Percentiles rank a stretch among this genome's conserved stretches.
Conservation (phyloP, 1,140 invertebrate species). For the Caenorhabditis remanei region DNA sequence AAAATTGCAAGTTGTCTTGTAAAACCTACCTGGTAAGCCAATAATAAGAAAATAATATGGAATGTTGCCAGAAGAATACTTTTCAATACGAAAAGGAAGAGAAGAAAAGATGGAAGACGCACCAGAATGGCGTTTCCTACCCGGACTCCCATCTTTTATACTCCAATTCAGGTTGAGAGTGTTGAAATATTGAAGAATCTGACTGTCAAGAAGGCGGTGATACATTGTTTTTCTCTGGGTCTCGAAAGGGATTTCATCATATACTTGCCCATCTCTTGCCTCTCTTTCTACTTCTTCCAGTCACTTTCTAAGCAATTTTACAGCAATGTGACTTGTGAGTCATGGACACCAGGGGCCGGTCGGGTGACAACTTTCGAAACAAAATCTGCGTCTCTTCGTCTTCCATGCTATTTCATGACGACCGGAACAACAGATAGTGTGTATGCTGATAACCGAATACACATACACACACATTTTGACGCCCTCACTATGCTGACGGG, state of each 20-base stretch:
- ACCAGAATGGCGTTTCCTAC: neutral
- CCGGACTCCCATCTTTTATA: conserved; percentile 1
- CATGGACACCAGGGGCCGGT: conserved; percentile 23
- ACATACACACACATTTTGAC: conserved; percentile 41
- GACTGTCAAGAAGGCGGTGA: neutral
- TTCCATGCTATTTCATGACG: neutral
- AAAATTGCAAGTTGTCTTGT: neutral
- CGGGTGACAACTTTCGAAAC: conserved; percentile 50
- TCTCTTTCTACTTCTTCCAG: conserved; percentile 33
- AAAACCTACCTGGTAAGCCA: neutral
- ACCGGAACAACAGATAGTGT: conserved; percentile 42
- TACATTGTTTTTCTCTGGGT: conserved; percentile 6
- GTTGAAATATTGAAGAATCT: conserved; percentile 10
- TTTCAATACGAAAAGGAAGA: neutral
- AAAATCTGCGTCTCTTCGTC: conserved; percentile 26
- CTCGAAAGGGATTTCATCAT: conserved; percentile 14
- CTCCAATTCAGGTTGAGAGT: neutral
- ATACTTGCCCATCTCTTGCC: neutral
- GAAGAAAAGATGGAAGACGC: neutral
- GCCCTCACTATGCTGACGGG: conserved; percentile 37
- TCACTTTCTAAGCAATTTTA: conserved; percentile 54
- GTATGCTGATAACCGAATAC: conserved; percentile 48
- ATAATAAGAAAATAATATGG: too few species aligned
- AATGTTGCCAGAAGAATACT: neutral
- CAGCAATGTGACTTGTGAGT: conserved; percentile 53